Evolutionary conservation across 1,140 invertebrate species (phyloP).

Genomic region (Lepidurus packardi): DNA sequence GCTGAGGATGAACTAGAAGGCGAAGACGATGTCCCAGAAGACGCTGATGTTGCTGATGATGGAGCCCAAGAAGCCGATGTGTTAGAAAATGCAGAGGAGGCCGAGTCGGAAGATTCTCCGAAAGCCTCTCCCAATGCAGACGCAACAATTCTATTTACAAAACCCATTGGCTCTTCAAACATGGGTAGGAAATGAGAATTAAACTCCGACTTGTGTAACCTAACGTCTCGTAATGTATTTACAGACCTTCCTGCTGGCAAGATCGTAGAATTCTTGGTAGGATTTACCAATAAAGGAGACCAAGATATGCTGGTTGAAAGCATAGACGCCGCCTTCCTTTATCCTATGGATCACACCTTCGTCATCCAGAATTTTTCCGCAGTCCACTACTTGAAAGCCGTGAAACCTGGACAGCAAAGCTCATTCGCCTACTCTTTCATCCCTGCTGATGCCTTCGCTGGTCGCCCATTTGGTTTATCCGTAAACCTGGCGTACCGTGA

Average conservation of each 20-base stretch:
- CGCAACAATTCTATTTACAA: conserved; percentile 85
- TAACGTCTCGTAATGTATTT: conserved; percentile 39
- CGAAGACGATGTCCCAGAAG: conserved; percentile 57
- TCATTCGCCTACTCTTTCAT: conserved; percentile 93
- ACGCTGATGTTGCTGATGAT: conserved; percentile 47
- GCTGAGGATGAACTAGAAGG: conserved; percentile 67
- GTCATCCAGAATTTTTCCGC: conserved; percentile 97
- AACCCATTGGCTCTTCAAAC: conserved; percentile 59
- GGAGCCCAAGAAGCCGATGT: conserved; percentile 54
- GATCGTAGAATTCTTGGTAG: conserved; percentile 90
- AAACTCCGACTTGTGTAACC: not conserved
- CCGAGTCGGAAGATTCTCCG: conserved; percentile 59
- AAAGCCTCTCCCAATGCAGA: conserved; percentile 85
- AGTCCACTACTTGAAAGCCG: conserved; percentile 77
- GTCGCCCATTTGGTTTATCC: conserved; percentile 89
- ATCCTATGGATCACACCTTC: conserved; percentile 96
- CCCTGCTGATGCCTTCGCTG: conserved; percentile 89
- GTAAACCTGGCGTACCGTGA: conserved; percentile 92
- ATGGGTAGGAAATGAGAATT: conserved; percentile 49
- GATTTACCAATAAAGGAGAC: conserved; percentile 90
- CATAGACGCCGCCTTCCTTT: conserved; percentile 94
- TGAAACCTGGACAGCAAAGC: conserved; percentile 85
- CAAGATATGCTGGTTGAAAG: conserved; percentile 86
- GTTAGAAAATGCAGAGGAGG: conserved; percentile 57
- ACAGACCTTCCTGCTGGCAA: conserved; percentile 85